phyloP scores from a whole-genome alignment of 2,113 vertebrate species.

The Clinocottus analis region DNA sequence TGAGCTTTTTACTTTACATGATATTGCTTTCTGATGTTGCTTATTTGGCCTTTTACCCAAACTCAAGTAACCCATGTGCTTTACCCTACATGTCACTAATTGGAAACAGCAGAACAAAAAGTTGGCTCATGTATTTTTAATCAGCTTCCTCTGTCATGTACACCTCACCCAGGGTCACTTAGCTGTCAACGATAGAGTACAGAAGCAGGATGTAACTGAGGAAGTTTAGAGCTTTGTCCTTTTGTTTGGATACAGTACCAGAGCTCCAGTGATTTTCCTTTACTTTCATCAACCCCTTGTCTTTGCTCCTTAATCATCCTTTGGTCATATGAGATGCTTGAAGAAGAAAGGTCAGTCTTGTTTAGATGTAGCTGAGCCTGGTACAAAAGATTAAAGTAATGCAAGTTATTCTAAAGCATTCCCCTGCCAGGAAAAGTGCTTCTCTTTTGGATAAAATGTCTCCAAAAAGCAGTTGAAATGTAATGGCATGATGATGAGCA shows the following conservation, averaged over 20 bases:
- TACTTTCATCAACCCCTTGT: not conserved
- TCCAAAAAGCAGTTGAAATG: not conserved
- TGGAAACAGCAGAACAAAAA: conserved; percentile 34
- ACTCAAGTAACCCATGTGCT: conserved; percentile 32
- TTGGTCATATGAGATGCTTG: conserved; percentile 8
- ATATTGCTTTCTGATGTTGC: not conserved
- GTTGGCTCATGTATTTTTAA: conserved; percentile 44
- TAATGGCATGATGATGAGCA: conserved; percentile 10
- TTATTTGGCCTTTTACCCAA: conserved; percentile 3
- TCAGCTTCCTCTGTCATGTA: not conserved
- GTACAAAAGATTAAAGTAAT: not conserved
- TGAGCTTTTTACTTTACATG: not conserved
- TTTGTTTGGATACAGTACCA: not conserved
- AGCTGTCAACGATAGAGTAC: conserved; percentile 12
- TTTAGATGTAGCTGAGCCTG: not conserved
- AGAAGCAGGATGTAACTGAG: conserved; percentile 7
- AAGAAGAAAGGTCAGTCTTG: not conserved
- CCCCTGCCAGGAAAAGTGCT: not conserved
- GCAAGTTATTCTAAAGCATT: not conserved
- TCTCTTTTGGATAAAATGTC: not conserved
- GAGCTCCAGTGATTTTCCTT: conserved; percentile 1
- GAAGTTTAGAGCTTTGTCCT: conserved; percentile 6
- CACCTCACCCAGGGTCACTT: conserved; percentile 24
- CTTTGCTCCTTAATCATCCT: not conserved
- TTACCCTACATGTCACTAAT: conserved; percentile 16